Base-by-base conservation (phyloP, 2,888 invertebrate genomes). In the Cerceris rybyensis region DNA sequence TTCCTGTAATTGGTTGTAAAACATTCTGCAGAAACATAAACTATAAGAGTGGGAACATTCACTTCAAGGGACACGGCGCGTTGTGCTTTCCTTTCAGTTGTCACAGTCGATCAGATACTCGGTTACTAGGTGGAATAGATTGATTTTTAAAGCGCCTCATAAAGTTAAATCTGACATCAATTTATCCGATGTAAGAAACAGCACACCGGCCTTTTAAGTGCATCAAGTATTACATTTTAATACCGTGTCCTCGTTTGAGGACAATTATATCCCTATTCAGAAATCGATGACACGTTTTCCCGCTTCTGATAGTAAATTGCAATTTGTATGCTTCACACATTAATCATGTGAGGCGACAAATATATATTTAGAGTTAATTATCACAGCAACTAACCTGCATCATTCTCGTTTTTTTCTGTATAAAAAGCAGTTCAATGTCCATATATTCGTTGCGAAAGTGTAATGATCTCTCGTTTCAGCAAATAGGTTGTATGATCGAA, bases 71-170 rank as follows among this genome's bases (percentile, higher is more conserved):
- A 17, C 57, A 28, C 28, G 17, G 17, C 13, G 41, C 41, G 58
- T 39, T 13, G 13, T n/a, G 41, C 58, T 59, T 59, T 59, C 58
- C 58, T 59, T 41, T 41, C 58, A 41, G 42, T 59, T 59, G 58
- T 59, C 58, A 59, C 39, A 59, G 58, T 59, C n/a, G 58, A 59
- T 41, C 58, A 41, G 41, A 39, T 57, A 6, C 39, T 59, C 58
- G 58, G 42, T 50, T 50, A 50, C 50, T 50, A 50, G 50, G 50
- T 50, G 50, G 50, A 50, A 50, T 50, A 50, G 13, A 50, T 50
- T 50, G n/a, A 50, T 50, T 50, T 50, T 50, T n/a, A 50, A 50
- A 42, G n/a, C 13, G 13, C 6, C 28, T 59, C 58, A 41, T 14
- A 2, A 7, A 13, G 7, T 39, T 41, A 41, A 39, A 59, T 59